Evolutionary conservation across 2,888 invertebrate species (phyloP).

Genomic region (Sepiola atlantica): DNA sequence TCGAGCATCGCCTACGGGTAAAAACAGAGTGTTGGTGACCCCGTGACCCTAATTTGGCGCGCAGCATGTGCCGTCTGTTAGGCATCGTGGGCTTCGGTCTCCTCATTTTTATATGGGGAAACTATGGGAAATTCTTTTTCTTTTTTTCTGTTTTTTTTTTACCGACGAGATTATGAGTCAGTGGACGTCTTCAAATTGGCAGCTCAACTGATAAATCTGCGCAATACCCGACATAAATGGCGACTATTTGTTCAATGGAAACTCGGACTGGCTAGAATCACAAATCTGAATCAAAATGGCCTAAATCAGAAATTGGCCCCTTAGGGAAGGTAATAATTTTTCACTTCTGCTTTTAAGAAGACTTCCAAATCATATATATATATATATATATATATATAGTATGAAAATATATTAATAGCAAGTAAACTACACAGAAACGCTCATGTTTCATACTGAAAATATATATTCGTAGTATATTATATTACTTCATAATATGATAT

Average conservation of each 20-base stretch:
- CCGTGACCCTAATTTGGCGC: constrained; percentile 12
- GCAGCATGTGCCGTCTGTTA: constrained; percentile 13
- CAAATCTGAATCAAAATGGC: not conserved
- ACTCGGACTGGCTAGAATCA: not conserved
- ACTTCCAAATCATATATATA: not conserved
- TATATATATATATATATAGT: not conserved
- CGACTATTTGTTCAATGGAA: not conserved
- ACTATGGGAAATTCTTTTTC: not conserved
- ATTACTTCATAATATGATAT: too few species aligned
- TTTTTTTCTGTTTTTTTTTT: not conserved
- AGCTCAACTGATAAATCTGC: constrained; percentile 16
- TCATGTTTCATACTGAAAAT: too few species aligned
- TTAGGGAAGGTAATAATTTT: not conserved
- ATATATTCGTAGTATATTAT: too few species aligned
- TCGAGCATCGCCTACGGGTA: not conserved
- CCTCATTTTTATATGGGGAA: not conserved
- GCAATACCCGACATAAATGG: not conserved
- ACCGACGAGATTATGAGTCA: constrained; percentile 5
- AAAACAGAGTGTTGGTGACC: not conserved
- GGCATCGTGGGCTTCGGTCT: not conserved
- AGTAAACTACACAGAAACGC: too few species aligned
- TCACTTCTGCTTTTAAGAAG: not conserved
- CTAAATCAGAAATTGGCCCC: not conserved
- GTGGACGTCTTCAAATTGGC: constrained; percentile 11
- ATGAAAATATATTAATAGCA: too few species aligned